phyloP scores from a whole-genome alignment of 2,113 vertebrate species.

The Pseudorasbora parva region DNA sequence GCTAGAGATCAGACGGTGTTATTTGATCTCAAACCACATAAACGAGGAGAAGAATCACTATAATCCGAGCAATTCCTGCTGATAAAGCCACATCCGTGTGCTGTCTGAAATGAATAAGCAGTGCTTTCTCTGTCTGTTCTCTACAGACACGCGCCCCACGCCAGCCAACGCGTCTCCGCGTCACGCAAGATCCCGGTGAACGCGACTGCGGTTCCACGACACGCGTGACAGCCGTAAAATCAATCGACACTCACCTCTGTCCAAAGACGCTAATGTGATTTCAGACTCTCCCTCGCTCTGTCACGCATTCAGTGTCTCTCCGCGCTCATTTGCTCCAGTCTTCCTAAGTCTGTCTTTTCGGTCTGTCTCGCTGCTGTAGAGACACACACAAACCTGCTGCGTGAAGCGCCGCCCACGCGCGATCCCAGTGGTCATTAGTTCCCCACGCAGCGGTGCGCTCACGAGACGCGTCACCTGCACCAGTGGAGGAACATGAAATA shows the following conservation, averaged over 20 bases:
- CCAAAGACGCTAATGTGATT: background rate
- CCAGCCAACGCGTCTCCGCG: background rate
- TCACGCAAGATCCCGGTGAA: constrained; percentile 5
- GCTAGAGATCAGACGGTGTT: background rate
- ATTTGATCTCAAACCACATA: constrained; percentile 6
- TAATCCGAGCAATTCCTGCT: background rate
- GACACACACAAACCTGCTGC: constrained; percentile 67
- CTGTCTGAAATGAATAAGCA: constrained; percentile 5
- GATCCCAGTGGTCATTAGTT: constrained; percentile 53
- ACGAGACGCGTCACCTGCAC: constrained; percentile 43
- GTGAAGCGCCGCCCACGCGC: constrained; percentile 64
- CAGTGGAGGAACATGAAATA: constrained; percentile 16
- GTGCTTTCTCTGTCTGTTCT: background rate
- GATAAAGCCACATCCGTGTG: constrained; percentile 26
- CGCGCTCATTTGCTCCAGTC: constrained; percentile 46
- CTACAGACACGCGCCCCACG: constrained; percentile 24
- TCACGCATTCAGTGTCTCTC: constrained; percentile 40
- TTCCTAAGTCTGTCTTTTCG: constrained; percentile 52
- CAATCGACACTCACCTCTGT: constrained; percentile 45
- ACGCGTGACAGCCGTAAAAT: background rate
- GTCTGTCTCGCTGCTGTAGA: constrained; percentile 68
- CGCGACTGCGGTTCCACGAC: background rate
- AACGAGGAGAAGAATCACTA: background rate
- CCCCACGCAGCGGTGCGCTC: constrained; percentile 25
- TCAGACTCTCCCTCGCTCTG: constrained; percentile 1